These are phyloP conservation scores for Octodonta nipae DNA, from an alignment of 2,888 invertebrate species.

Conservation along the genomic window DNA sequence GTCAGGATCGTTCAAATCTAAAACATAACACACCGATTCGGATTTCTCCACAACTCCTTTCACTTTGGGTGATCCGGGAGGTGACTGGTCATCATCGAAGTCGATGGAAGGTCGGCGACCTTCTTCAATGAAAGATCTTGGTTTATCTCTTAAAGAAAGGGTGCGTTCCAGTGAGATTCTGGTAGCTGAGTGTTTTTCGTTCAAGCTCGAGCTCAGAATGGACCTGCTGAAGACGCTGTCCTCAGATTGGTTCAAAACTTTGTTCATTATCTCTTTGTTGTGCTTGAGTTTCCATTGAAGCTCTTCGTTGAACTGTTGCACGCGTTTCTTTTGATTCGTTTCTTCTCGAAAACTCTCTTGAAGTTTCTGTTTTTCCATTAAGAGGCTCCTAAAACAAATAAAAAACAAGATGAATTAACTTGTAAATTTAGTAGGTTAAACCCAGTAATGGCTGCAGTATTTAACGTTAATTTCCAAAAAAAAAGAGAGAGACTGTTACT, in stretches of 20 bases:
- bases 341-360: constrained; percentile 63
- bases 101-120: constrained; percentile 20
- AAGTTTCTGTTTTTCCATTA: constrained; percentile 58
- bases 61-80: constrained; percentile 59
- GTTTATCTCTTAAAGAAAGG: constrained; percentile 21
- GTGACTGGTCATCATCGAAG: constrained; percentile 36
- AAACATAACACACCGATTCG: constrained; percentile 75
- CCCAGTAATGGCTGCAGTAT: no score
- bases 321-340: constrained; percentile 60
- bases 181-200: constrained; percentile 24
- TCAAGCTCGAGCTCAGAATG: constrained; percentile 27
- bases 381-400: constrained; percentile 42
- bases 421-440: no score
- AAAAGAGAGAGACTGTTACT: constrained; percentile 1
- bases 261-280: constrained; percentile 56
- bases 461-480: no score
- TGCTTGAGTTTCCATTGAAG: constrained; percentile 75
- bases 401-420: neutral
- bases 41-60: constrained; percentile 75
- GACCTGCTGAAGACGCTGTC: constrained; percentile 21
- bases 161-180: constrained; percentile 26
- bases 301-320: constrained; percentile 77
- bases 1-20: constrained; percentile 63
- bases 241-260: constrained; percentile 31
- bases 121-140: constrained; percentile 7